phyloP scores from a whole-genome alignment of 2,797 vertebrate genomes.

The Phoebastria nigripes region DNA sequence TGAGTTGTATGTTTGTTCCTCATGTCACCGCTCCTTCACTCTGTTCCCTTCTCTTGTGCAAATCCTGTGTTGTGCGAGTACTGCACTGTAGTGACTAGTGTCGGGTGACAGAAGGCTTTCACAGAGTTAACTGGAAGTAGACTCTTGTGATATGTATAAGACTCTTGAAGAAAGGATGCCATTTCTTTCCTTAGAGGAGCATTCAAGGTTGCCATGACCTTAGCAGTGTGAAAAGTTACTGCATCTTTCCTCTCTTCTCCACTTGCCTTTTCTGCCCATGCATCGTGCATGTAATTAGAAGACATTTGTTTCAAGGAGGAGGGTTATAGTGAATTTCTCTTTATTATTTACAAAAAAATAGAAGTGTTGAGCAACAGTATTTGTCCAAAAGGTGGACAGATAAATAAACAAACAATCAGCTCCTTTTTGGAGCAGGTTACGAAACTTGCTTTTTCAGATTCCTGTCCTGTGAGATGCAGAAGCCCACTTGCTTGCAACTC shows the following conservation, averaged over 20 bases:
- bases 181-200: neutral
- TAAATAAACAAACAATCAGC: neutral
- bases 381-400: neutral
- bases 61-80: fast-evolving
- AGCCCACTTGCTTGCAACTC: neutral
- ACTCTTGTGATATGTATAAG: neutral
- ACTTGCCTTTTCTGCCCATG: neutral
- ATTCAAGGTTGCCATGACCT: constrained; percentile 8
- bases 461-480: neutral
- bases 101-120: neutral
- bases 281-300: neutral
- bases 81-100: neutral
- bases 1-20: neutral
- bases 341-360: neutral
- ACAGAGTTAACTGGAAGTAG: neutral
- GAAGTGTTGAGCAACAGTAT: neutral
- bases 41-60: neutral
- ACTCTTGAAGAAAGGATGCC: neutral
- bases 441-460: neutral
- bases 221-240: neutral
- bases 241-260: neutral
- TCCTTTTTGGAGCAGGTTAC: neutral
- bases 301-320: neutral
- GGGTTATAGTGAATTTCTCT: neutral
- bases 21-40: fast-evolving